Evolutionary conservation across 2,888 invertebrate genomes (phyloP).

Genomic region (Tetrapedia diversipes): DNA sequence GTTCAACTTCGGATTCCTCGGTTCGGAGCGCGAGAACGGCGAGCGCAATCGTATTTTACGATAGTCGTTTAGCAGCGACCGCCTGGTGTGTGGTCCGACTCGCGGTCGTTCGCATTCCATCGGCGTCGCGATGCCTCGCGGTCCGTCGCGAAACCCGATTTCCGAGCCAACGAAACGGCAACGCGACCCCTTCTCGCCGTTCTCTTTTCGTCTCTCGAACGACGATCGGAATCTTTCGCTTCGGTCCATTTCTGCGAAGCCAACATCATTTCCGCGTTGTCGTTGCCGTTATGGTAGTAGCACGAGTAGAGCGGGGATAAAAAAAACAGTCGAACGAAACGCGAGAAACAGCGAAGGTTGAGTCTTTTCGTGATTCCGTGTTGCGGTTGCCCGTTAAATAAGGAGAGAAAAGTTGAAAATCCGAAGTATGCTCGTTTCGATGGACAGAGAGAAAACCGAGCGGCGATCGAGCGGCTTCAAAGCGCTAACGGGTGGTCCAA

Average conservation of each 20-base stretch:
- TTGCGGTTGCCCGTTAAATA: not conserved
- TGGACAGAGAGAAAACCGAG: conserved; percentile 12
- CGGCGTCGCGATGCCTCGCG: conserved; percentile 76
- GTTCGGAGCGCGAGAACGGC: conserved; percentile 62
- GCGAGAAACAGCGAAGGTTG: not conserved
- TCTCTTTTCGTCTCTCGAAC: not conserved
- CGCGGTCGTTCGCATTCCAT: conserved; percentile 78
- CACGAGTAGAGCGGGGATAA: too few relatives aligned
- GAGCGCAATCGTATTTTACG: conserved; percentile 81
- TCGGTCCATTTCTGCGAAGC: not conserved
- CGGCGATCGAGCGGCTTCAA: conserved; percentile 43
- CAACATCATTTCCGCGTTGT: not conserved
- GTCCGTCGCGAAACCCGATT: conserved; percentile 14
- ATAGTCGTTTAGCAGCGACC: conserved; percentile 78
- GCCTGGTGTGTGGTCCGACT: conserved; percentile 77
- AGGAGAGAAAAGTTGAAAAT: conserved; percentile 14
- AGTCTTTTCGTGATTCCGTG: not conserved
- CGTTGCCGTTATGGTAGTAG: not conserved
- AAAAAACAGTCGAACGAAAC: not conserved
- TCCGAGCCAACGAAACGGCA: not conserved
- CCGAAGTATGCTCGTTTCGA: conserved; percentile 13
- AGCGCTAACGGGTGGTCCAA: conserved; percentile 74
- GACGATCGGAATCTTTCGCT: not conserved
- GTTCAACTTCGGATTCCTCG: conserved; percentile 54
- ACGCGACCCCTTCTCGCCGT: not conserved